A percentile compares a stretch with the other conserved stretches of the same genome.
Conservation (phyloP, 2,888 invertebrate species). For the Halictus ligatus region DNA sequence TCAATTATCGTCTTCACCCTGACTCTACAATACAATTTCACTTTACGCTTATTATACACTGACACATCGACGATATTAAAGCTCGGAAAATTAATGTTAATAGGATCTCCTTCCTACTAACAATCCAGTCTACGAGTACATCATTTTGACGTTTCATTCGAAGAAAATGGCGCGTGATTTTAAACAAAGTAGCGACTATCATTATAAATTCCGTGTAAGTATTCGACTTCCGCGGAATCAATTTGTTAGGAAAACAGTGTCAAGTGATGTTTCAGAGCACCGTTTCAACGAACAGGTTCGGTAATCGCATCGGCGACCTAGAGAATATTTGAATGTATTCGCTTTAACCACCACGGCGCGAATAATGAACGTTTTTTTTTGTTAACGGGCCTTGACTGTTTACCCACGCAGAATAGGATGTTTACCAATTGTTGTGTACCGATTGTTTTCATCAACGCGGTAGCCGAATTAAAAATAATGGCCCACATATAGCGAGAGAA, state of each 20-base stretch:
- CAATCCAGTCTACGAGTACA: not conserved
- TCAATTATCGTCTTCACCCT: not conserved
- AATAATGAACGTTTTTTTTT: not conserved
- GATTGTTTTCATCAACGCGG: constrained; percentile 36
- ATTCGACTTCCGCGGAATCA: not conserved
- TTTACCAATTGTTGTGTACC: not conserved
- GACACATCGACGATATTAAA: not conserved
- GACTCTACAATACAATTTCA: not conserved
- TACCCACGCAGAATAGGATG: not conserved
- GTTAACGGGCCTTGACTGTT: not conserved
- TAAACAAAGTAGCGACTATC: not conserved
- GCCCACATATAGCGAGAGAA: constrained; percentile 30
- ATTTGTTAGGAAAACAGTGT: not conserved
- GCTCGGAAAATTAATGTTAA: not conserved
- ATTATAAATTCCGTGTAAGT: not conserved
- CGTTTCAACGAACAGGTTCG: not conserved
- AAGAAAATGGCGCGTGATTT: not conserved
- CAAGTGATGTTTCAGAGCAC: not conserved
- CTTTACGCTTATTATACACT: not conserved
- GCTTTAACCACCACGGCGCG: not conserved
- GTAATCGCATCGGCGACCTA: not conserved
- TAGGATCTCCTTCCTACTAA: not conserved
- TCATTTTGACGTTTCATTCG: not conserved
- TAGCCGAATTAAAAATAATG: constrained; percentile 47
- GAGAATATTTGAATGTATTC: not conserved